These are phyloP conservation scores for Sceloporus undulatus DNA, from an alignment of 2,113 vertebrate genomes.

Conservation along the genomic window DNA sequence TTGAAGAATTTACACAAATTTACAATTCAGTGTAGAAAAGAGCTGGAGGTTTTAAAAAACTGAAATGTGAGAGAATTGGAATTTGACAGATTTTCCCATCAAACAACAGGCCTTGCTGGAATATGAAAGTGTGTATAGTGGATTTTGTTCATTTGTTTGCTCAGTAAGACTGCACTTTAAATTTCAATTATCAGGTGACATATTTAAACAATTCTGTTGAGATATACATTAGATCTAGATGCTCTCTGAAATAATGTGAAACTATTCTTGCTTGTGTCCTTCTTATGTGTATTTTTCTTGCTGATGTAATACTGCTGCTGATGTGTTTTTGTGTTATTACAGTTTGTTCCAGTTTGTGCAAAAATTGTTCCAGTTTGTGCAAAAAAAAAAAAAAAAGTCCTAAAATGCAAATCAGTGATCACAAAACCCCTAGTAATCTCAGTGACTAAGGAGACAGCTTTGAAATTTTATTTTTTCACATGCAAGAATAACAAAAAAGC, in stretches of 20 bases:
- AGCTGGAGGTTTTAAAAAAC: no score
- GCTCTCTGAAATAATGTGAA: conserved; percentile 21
- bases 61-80: no score
- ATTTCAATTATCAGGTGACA: not conserved
- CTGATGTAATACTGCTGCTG: conserved; percentile 3
- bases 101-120: not conserved
- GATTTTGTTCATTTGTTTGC: not conserved
- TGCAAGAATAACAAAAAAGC: not conserved
- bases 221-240: conserved; percentile 7
- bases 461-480: not conserved
- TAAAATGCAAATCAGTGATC: no score
- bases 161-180: not conserved
- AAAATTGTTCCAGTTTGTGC: no score
- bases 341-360: no score
- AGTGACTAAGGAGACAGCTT: no score
- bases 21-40: no score
- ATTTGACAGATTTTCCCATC: no score
- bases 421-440: no score
- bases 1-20: no score
- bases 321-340: not conserved
- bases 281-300: not conserved
- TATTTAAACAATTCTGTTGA: not conserved
- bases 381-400: no score
- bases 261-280: not conserved
- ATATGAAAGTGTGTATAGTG: not conserved